phyloP scores from a whole-genome alignment of 2,113 vertebrate genomes.

The Pyrgilauda ruficollis region DNA sequence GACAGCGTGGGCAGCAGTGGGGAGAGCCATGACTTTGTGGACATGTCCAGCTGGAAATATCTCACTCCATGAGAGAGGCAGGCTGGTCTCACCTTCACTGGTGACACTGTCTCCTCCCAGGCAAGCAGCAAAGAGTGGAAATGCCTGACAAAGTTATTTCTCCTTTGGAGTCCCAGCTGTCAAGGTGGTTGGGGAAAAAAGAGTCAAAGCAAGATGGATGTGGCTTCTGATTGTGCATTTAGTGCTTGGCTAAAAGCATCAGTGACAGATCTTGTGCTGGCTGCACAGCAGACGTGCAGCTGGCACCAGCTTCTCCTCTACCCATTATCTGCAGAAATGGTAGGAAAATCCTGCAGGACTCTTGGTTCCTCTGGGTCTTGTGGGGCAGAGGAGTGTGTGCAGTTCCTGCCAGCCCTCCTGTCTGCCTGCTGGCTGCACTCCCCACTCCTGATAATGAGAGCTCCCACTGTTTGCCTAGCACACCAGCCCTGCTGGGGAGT shows the following conservation, averaged over 20 bases:
- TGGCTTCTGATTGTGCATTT: background rate
- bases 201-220: background rate
- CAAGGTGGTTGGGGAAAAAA: background rate
- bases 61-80: background rate
- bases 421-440: rapidly evolving
- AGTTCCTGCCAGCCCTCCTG: background rate
- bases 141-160: background rate
- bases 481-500: rapidly evolving
- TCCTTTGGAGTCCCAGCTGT: background rate
- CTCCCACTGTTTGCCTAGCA: background rate
- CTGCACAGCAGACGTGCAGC: background rate
- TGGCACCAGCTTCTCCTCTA: background rate
- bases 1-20: background rate
- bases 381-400: background rate
- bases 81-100: background rate
- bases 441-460: background rate
- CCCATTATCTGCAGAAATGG: background rate
- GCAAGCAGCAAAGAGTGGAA: background rate
- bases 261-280: rapidly evolving
- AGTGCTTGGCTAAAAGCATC: background rate
- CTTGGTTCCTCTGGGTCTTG: background rate
- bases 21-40: background rate
- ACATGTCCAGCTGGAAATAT: background rate
- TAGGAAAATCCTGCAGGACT: background rate
- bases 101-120: rapidly evolving